Base-by-base conservation (phyloP, 1,140 invertebrate genomes). In the Camponotus pennsylvanicus region DNA sequence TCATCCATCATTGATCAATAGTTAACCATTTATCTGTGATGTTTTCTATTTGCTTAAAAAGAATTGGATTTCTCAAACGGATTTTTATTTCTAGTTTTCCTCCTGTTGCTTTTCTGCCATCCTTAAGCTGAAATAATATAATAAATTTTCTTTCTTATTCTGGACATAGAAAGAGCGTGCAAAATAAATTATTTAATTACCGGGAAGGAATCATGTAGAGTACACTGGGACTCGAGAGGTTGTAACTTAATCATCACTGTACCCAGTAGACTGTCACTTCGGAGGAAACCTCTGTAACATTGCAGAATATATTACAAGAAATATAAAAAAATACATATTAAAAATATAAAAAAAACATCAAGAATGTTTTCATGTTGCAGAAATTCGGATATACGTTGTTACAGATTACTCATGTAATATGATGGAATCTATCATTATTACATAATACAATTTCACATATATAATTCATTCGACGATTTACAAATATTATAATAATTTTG, bases 1-100 rank as follows among this genome's bases (percentile, higher is more conserved):
- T 94, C 57, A 95, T 57, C 95, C 93, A 95, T 98, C 97, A 95
- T 61, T 95, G 94, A 95, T 98, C 97, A 57, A 98, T 96, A 66
- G 98, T 96, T 0, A 99, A 96, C 99, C 99, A 99, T 94, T 98
- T 99, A 92, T 99, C 98, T 55, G 97, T 97, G 15, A 98, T 96
- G 93, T 98, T 97, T 92, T 99, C 98, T 0, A 99, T 97, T 95
- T 99, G 98, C 91, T 99, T 98, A 7, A 97, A 97, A 37, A 98
- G 94, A 57, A 99, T 97, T 2, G 99, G 99, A 94, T 99, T 98
- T 59, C 99, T 96, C n/a, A 99, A 95, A 75, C 98, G 96, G 34
- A 99, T 94, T 94, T 98, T 98, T 0, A 99, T 96, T 95, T 99
- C 98, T 66, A 99, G 90, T 93, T 99, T 98, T 8, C 98, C 99